A percentile compares a stretch with the other conserved stretches of the same genome.
These are phyloP conservation scores for Cheirogaleus medius DNA, from an alignment of 2,113 vertebrate species.

Conservation along the genomic window DNA sequence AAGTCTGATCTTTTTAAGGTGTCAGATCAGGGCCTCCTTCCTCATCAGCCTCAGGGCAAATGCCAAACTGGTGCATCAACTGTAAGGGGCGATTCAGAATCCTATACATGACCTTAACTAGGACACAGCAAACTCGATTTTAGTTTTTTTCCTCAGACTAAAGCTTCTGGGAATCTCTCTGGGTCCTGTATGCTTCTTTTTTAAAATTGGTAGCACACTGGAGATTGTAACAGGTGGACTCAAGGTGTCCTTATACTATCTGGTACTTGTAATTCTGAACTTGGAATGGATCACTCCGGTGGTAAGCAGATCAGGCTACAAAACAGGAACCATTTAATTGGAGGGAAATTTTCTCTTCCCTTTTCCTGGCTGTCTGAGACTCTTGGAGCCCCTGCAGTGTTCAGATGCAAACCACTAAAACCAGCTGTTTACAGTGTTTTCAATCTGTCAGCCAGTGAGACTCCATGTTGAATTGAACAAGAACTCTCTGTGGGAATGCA, in stretches of 20 bases:
- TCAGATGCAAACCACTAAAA: not conserved
- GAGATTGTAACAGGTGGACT: accelerated
- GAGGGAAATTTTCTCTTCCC: not conserved
- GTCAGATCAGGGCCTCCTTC: not conserved
- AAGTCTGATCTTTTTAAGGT: not conserved
- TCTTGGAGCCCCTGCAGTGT: not conserved
- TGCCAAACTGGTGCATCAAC: not conserved
- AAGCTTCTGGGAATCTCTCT: not conserved
- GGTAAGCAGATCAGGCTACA: not conserved
- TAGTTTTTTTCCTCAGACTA: not conserved
- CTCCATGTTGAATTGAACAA: constrained; percentile 19
- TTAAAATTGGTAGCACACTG: not conserved
- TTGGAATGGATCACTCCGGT: accelerated
- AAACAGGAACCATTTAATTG: not conserved
- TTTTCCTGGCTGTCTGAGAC: not conserved
- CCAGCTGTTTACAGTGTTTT: not conserved
- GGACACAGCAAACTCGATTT: not conserved
- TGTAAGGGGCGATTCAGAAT: not conserved
- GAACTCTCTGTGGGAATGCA: not conserved
- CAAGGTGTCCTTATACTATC: not conserved
- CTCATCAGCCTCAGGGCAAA: not conserved
- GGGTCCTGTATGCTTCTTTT: not conserved
- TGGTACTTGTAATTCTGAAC: not conserved
- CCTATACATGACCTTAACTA: not conserved
- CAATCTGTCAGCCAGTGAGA: not conserved